Base-by-base conservation (phyloP, 2,888 invertebrate species). In the Cecidostiba fungosa region DNA sequence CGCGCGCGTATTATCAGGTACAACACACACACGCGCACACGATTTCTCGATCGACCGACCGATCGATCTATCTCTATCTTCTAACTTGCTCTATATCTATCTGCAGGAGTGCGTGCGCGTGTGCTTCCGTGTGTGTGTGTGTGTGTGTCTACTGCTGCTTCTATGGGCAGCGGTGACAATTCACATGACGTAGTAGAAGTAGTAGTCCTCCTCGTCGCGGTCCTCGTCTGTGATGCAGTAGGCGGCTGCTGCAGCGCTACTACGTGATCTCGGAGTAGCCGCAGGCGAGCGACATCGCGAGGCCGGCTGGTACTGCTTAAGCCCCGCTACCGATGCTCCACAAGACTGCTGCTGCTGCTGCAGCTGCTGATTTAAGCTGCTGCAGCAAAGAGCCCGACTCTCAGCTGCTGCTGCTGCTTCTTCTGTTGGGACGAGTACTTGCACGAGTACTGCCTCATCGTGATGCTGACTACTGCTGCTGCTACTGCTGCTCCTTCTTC, bases 251-350 rank as follows among this genome's bases (percentile, higher is more conserved):
- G 43, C 47, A 19, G 47, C 66, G 26, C 69, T 23, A 62, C 81
- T 85, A 81, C 72, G 77, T 81, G 77, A 72, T 77, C 81, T 81
- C 85, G 72, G 85, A 54, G 72, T 79, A 74, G 26, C 85, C 81
- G 23, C 32, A 62, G 72, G 54, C 77, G 81, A 76, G 77, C 85
- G 84, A 77, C 84, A 84, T 80, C 73, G 69, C 80, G 81, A 62
- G 77, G 62, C 70, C 19, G 36, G 70, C 43, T 23, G 54, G 62
- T 59, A 86, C 88, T 87, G 88, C 88, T 59, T 6, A 6, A 59
- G 54, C 87, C 86, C 86, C 86, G 86, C 84, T n/a, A 16, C n/a
- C 54, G 43, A n/a, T 66, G 62, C 47, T 36, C 50, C 54, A 16
- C 50, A 1, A 23, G 6, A 59, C 59, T 36, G 50, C 47, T 69